phyloP scores from a whole-genome alignment of 2,113 vertebrate genomes.

The Sarotherodon lohbergeri region DNA sequence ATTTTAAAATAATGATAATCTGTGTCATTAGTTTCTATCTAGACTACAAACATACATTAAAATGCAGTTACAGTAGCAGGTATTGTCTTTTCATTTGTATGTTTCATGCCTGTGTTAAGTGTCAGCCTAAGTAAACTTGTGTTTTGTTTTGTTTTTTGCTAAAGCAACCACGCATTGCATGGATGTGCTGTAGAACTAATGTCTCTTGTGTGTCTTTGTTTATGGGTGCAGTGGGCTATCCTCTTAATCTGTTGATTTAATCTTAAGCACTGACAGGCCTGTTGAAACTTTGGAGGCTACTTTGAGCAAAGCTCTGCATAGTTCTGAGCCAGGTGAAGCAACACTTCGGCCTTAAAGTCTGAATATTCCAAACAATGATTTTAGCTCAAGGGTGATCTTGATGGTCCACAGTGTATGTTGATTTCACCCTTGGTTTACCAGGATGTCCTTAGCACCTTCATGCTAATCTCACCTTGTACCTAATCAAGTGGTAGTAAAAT shows the following conservation, averaged over 20 bases:
- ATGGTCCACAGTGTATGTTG: not conserved
- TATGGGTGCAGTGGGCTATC: not conserved
- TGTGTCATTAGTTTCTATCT: not conserved
- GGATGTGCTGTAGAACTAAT: not conserved
- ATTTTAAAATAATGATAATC: not conserved
- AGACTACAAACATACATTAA: not conserved
- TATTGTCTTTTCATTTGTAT: not conserved
- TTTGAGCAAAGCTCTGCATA: not conserved
- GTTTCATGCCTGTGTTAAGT: not conserved
- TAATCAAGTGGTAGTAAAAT: not conserved
- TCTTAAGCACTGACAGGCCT: not conserved
- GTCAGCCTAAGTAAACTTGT: slow-evolving; percentile 7
- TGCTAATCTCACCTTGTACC: not conserved
- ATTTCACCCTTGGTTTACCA: not conserved
- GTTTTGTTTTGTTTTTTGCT: slow-evolving; percentile 14
- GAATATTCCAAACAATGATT: not conserved
- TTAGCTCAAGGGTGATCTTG: not conserved
- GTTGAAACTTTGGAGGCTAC: not conserved
- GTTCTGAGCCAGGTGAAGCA: not conserved
- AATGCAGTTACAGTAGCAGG: not conserved
- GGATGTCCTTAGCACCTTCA: not conserved
- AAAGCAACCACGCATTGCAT: not conserved
- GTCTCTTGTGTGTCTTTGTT: not conserved
- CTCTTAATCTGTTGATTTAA: slow-evolving; percentile 1
- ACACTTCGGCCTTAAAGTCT: not conserved